phyloP scores from a whole-genome alignment of 2,113 vertebrate genomes.

The Irena cyanogastra region DNA sequence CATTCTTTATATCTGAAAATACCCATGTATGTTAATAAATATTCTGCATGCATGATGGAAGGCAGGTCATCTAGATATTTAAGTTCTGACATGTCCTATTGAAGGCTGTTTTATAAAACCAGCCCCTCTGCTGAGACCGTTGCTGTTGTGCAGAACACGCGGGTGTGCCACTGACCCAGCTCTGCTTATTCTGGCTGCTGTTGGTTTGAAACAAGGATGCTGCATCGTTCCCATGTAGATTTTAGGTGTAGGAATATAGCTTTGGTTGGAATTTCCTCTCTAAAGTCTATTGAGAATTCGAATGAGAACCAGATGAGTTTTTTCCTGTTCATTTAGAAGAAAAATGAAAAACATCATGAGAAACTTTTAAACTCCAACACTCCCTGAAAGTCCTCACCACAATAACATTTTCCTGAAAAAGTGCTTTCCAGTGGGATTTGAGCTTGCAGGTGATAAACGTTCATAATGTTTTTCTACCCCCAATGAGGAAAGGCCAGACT shows the following conservation, averaged over 20 bases:
- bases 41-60: neutral
- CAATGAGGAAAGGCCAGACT: neutral
- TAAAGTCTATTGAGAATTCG: conserved; percentile 61
- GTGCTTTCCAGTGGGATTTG: neutral
- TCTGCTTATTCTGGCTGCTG: conserved; percentile 6
- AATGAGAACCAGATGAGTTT: conserved; percentile 65
- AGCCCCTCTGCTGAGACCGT: neutral
- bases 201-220: conserved; percentile 27
- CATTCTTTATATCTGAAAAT: neutral
- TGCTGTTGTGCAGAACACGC: neutral
- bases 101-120: neutral
- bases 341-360: conserved; percentile 59
- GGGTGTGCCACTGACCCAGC: neutral
- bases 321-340: conserved; percentile 31
- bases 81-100: neutral
- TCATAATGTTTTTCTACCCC: neutral
- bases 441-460: neutral
- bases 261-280: conserved; percentile 69
- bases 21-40: neutral
- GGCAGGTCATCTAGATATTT: neutral
- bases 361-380: conserved; percentile 39
- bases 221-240: conserved; percentile 35
- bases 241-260: conserved; percentile 46
- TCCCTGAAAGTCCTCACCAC: conserved; percentile 22
- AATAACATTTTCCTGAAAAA: conserved; percentile 1